Conservation (phyloP, 2,888 invertebrate species). For the Metopia argyrocephala region DNA sequence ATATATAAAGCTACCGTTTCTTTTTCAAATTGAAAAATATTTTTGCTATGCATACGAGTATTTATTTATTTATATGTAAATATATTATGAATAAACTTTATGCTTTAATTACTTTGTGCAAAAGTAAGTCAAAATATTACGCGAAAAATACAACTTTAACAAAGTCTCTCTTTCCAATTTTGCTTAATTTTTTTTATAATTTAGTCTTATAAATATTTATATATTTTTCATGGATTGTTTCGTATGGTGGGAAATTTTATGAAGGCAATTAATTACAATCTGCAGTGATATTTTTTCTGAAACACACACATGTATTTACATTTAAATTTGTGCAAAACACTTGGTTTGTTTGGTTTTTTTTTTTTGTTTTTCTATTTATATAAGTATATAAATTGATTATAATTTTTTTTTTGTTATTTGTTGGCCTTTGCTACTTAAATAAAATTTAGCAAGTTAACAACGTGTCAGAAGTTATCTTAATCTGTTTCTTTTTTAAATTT, state of each 20-base stretch:
- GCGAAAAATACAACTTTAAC: background rate
- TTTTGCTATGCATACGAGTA: background rate
- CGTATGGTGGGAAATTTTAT: slow-evolving; percentile 58
- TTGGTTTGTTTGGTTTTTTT: slow-evolving; percentile 1
- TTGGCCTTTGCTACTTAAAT: slow-evolving; percentile 49
- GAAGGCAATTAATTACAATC: slow-evolving; percentile 50
- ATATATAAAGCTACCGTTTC: background rate
- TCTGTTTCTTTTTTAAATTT: slow-evolving; percentile 22
- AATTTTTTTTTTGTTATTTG: too few species aligned
- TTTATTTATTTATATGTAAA: too few species aligned
- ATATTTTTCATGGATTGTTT: slow-evolving; percentile 31
- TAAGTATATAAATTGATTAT: too few species aligned
- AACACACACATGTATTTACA: background rate
- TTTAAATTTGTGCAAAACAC: background rate
- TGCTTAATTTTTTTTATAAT: slow-evolving; percentile 27
- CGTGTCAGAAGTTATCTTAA: slow-evolving; percentile 61
- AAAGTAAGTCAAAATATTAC: background rate
- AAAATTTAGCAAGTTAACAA: slow-evolving; percentile 50
- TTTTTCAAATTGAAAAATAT: too few species aligned
- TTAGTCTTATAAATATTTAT: slow-evolving; percentile 46
- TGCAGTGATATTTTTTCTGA: slow-evolving; percentile 17
- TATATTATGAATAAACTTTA: background rate
- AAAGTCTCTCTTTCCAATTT: background rate
- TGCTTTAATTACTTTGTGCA: background rate
- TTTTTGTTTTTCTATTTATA: background rate